A percentile compares a stretch with the other conserved stretches of the same genome.
Evolutionary conservation across 2,888 invertebrate genomes (phyloP).

Genomic region (Ommatoiulus sabulosus): DNA sequence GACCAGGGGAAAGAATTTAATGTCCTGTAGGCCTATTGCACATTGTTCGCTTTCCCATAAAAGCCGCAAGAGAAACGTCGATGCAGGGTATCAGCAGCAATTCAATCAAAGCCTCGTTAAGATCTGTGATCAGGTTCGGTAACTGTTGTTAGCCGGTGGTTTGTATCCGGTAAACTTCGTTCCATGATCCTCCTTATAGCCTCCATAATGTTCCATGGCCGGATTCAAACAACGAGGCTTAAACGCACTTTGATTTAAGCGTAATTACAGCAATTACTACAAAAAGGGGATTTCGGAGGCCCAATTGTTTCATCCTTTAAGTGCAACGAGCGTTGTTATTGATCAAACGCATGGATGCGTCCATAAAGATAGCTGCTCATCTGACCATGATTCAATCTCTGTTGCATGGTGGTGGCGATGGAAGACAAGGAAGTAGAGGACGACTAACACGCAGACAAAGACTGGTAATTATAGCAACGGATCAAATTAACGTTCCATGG

Average conservation of each 20-base stretch:
- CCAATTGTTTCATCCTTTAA: constrained; percentile 45
- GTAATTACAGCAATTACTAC: constrained; percentile 32
- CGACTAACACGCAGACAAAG: not conserved
- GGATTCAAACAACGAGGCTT: constrained; percentile 32
- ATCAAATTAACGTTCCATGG: constrained; percentile 23
- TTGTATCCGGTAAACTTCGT: constrained; percentile 16
- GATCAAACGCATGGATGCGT: constrained; percentile 33
- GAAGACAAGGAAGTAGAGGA: not conserved
- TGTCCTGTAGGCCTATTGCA: too few species aligned
- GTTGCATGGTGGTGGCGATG: not conserved
- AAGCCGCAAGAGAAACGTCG: not conserved
- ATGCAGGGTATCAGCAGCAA: not conserved
- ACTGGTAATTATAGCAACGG: constrained; percentile 5
- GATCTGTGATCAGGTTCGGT: not conserved
- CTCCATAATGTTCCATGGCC: constrained; percentile 3
- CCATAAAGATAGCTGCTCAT: not conserved
- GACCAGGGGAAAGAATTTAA: too few species aligned
- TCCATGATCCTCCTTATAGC: constrained; percentile 4
- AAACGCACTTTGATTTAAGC: constrained; percentile 38
- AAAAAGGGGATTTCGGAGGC: constrained; percentile 26
- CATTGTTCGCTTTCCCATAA: too few species aligned
- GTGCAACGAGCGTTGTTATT: not conserved
- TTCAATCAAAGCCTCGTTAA: not conserved
- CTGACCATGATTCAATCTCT: constrained; percentile 27
- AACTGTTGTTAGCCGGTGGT: constrained; percentile 13